Conservation (phyloP, 2,888 invertebrate genomes). For the Sipha maydis region DNA sequence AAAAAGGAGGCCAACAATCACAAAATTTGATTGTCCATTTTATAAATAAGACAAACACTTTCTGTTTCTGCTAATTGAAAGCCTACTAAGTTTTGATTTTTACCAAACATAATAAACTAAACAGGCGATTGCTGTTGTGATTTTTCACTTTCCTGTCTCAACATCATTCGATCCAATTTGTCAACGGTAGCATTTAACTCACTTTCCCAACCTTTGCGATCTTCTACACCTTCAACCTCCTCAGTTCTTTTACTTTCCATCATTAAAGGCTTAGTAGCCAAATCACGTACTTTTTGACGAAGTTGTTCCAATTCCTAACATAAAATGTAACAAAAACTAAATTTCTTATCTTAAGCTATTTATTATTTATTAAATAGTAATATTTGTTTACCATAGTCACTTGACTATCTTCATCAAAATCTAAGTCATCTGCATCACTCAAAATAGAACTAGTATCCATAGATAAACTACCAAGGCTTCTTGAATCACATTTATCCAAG, state of each 20-base stretch:
- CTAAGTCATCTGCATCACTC: slow-evolving; percentile 69
- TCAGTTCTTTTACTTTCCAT: slow-evolving; percentile 71
- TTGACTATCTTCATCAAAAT: slow-evolving; percentile 54
- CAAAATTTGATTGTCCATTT: not conserved
- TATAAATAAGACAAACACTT: not conserved
- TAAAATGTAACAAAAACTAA: slow-evolving; percentile 8
- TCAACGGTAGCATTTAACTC: slow-evolving; percentile 82
- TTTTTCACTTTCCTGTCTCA: slow-evolving; percentile 75
- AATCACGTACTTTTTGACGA: slow-evolving; percentile 76
- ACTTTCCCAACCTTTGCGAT: slow-evolving; percentile 82
- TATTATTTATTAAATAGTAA: not conserved
- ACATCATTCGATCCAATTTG: slow-evolving; percentile 77
- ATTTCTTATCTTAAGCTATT: not conserved
- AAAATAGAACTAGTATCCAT: slow-evolving; percentile 70
- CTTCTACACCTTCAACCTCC: slow-evolving; percentile 74
- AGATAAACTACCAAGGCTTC: slow-evolving; percentile 71
- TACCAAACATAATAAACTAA: not conserved
- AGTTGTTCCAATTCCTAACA: slow-evolving; percentile 74
- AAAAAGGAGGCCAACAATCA: slow-evolving; percentile 3
- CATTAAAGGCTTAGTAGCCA: slow-evolving; percentile 80
- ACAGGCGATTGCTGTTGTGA: slow-evolving; percentile 67
- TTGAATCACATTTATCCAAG: slow-evolving; percentile 72
- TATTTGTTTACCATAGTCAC: slow-evolving; percentile 35
- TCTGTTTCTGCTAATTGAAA: not conserved
- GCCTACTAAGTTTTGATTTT: slow-evolving; percentile 40